phyloP scores from a whole-genome alignment of 2,888 invertebrate genomes.

The Eurytoma adleriae region DNA sequence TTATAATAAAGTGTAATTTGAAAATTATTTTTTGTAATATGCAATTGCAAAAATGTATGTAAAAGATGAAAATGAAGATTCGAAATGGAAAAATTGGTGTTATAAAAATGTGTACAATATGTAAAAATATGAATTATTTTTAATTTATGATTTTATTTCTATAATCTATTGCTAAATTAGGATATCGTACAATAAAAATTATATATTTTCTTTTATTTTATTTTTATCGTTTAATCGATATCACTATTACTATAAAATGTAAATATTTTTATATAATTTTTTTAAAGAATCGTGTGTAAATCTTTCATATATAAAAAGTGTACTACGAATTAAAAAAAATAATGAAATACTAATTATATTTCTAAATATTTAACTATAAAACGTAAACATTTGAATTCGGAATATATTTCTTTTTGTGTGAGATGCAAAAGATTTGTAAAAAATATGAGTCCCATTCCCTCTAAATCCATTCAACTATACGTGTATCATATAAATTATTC shows the following conservation, averaged over 20 bases:
- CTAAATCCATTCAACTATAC: conserved; percentile 19
- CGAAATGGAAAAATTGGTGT: background rate
- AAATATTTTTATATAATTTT: conserved; percentile 11
- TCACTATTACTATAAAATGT: background rate
- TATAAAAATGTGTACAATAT: background rate
- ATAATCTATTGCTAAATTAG: conserved; percentile 6
- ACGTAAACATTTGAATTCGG: background rate
- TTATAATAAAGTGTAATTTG: background rate
- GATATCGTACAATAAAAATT: conserved; percentile 16
- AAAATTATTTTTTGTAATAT: background rate
- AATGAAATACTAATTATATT: background rate
- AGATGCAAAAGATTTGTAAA: background rate
- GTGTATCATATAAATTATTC: conserved; percentile 1
- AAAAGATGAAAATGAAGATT: background rate
- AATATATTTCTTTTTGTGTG: too few species aligned
- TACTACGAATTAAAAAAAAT: conserved; percentile 15
- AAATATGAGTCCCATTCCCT: background rate
- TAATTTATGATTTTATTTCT: background rate
- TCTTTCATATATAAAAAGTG: conserved; percentile 13
- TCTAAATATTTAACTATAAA: conserved; percentile 1
- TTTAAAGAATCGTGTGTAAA: background rate
- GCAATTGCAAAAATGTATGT: background rate
- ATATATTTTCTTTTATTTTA: background rate
- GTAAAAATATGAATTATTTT: background rate
- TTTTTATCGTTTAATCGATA: background rate